Conservation (phyloP, 2,113 vertebrate genomes). For the Labeo catla region DNA sequence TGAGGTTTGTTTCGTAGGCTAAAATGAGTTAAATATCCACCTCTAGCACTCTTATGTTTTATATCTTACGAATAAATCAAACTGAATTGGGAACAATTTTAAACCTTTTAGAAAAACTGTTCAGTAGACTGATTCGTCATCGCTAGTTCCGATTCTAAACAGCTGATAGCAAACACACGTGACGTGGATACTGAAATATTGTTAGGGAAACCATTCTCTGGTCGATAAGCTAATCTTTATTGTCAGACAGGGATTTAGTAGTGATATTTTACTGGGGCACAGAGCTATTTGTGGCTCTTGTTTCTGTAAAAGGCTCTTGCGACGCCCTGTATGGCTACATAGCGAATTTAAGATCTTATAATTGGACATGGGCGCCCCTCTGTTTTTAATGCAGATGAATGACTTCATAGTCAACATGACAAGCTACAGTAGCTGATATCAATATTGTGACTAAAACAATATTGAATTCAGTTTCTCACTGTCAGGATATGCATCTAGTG, state of each 20-base stretch:
- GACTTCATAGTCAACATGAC: conserved; percentile 3
- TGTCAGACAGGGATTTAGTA: neutral
- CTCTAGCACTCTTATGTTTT: too few relatives aligned
- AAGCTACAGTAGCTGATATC: neutral
- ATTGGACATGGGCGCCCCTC: neutral
- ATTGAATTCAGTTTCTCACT: neutral
- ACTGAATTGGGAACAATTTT: neutral
- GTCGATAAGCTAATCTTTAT: neutral
- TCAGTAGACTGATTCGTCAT: too few relatives aligned
- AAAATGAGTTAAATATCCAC: too few relatives aligned
- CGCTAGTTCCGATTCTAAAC: neutral
- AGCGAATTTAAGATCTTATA: neutral
- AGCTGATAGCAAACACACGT: neutral
- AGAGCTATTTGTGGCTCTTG: neutral
- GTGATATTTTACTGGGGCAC: neutral
- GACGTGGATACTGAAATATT: neutral
- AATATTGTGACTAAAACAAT: neutral
- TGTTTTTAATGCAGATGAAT: neutral
- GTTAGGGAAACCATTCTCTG: neutral
- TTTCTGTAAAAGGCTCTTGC: neutral
- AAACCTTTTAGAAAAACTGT: neutral
- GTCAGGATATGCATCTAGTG: conserved; percentile 3
- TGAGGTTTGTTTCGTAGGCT: too few relatives aligned
- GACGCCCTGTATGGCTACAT: neutral
- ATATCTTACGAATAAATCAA: neutral